phyloP scores from a whole-genome alignment of 1,140 invertebrate genomes.

The Pseudobourletiella spinata region DNA sequence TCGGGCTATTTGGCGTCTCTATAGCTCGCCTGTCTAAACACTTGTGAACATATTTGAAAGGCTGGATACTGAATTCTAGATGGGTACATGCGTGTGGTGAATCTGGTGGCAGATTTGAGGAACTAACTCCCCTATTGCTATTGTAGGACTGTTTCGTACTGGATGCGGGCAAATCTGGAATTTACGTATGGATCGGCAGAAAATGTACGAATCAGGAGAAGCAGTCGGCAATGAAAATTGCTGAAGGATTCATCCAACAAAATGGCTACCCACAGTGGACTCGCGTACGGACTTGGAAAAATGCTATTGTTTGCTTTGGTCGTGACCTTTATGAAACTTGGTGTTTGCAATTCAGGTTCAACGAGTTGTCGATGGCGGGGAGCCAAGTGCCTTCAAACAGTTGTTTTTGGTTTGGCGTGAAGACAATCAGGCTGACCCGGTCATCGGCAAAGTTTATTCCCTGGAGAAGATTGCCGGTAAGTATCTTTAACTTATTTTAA shows the following conservation, averaged over 20 bases:
- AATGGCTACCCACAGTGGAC: constrained; percentile 71
- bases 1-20: too few relatives aligned
- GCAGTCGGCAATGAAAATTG: constrained; percentile 62
- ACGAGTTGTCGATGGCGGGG: constrained; percentile 60
- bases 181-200: constrained; percentile 80
- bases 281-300: constrained; percentile 44
- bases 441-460: constrained; percentile 39
- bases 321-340: too few relatives aligned
- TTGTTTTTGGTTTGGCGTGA: constrained; percentile 68
- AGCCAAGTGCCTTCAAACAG: constrained; percentile 66
- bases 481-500: background rate
- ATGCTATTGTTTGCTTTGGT: too few relatives aligned
- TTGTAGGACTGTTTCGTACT: constrained; percentile 69
- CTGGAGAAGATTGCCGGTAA: constrained; percentile 39
- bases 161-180: constrained; percentile 66
- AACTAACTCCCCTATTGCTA: background rate
- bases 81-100: too few relatives aligned
- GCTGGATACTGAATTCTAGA: too few relatives aligned
- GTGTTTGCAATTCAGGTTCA: too few relatives aligned
- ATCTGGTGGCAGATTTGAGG: too few relatives aligned
- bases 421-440: constrained; percentile 45
- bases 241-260: constrained; percentile 55
- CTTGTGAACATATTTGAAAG: too few relatives aligned
- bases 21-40: too few relatives aligned
- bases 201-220: constrained; percentile 66